Percentiles rank a stretch among this genome's conserved stretches.
These are phyloP conservation scores for Rhea pennata DNA, from an alignment of 2,113 vertebrate genomes.

Conservation along the genomic window DNA sequence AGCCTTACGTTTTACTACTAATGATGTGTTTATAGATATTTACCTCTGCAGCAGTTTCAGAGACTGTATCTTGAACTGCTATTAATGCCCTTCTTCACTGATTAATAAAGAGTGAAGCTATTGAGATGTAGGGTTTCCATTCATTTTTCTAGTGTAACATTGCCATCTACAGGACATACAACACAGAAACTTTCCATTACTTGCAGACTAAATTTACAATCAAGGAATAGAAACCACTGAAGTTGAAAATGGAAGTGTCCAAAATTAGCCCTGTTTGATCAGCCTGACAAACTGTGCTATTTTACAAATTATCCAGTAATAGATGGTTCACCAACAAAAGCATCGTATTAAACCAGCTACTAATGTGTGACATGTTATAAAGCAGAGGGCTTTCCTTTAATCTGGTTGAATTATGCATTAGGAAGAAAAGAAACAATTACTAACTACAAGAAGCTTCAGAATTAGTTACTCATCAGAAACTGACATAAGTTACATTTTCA, in stretches of 20 bases:
- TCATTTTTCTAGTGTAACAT: constrained; percentile 65
- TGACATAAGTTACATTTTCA: neutral
- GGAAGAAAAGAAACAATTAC: neutral
- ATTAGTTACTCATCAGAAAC: neutral
- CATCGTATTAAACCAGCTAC: constrained; percentile 19
- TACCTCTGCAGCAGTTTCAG: constrained; percentile 50
- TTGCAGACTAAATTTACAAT: neutral
- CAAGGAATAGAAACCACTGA: constrained; percentile 34
- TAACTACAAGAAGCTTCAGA: neutral
- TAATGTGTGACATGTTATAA: neutral
- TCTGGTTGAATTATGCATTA: neutral
- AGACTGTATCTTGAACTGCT: constrained; percentile 50
- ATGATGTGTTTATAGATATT: constrained; percentile 63
- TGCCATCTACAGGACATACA: constrained; percentile 79
- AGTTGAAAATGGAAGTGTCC: constrained; percentile 51
- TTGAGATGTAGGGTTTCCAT: neutral
- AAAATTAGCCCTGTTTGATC: constrained; percentile 64
- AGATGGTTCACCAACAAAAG: constrained; percentile 39
- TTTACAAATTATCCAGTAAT: constrained; percentile 59
- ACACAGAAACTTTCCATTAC: neutral
- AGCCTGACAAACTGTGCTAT: constrained; percentile 38
- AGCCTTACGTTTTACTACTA: constrained; percentile 29
- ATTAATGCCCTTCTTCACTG: constrained; percentile 54
- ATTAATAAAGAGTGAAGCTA: constrained; percentile 44
- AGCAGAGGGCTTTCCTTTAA: neutral